These are phyloP conservation scores for Malacoraja senta DNA, from an alignment of 2,797 vertebrate species.

Conservation along the genomic window DNA sequence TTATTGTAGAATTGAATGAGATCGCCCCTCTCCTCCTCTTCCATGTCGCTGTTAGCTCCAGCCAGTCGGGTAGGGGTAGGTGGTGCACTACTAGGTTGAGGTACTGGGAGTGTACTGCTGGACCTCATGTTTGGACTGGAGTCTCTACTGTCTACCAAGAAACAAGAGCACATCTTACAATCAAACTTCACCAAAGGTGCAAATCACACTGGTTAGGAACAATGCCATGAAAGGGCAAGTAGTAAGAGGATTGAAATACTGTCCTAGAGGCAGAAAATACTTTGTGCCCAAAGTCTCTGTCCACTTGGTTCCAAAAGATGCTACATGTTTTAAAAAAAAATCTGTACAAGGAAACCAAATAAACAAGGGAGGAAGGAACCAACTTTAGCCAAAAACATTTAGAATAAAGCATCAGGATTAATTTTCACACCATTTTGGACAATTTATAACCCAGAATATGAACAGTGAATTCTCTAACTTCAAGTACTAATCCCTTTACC, in stretches of 20 bases:
- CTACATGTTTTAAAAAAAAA: neutral
- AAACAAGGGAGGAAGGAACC: too few relatives aligned
- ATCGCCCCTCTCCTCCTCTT: slow-evolving; percentile 75
- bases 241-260: neutral
- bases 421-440: neutral
- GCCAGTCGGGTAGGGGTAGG: slow-evolving; percentile 62
- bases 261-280: neutral
- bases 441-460: neutral
- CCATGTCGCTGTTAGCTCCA: slow-evolving; percentile 54
- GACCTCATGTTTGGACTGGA: slow-evolving; percentile 75
- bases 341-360: neutral
- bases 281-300: neutral
- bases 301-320: neutral
- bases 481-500: too few relatives aligned
- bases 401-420: neutral
- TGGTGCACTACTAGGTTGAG: slow-evolving; percentile 69
- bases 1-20: slow-evolving; percentile 85
- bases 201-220: neutral
- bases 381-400: neutral
- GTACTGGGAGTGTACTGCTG: slow-evolving; percentile 73
- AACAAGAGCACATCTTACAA: neutral
- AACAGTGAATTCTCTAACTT: too few relatives aligned
- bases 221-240: too few relatives aligned
- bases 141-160: slow-evolving; percentile 60
- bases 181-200: neutral